A percentile compares a stretch with the other conserved stretches of the same genome.
Evolutionary conservation across 2,888 invertebrate species (phyloP).

Genomic region (Caenorhabditis becei): DNA sequence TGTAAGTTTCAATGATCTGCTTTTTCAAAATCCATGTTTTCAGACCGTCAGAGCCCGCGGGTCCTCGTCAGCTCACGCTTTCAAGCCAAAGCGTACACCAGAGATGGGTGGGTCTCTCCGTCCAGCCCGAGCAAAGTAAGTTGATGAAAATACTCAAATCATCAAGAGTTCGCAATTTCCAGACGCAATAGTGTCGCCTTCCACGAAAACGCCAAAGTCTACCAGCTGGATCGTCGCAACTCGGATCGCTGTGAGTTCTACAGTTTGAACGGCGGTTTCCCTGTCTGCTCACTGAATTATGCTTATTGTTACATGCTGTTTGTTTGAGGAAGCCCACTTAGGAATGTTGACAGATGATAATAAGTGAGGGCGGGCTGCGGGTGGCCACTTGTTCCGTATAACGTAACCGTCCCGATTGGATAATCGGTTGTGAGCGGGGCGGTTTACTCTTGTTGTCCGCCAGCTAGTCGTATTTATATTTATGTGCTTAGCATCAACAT

Average conservation of each 20-base stretch:
- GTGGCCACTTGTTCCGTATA: slow-evolving; percentile 24
- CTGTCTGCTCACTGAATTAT: background rate
- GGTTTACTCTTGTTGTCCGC: slow-evolving; percentile 13
- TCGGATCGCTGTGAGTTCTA: slow-evolving; percentile 27
- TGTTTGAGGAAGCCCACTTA: slow-evolving; percentile 45
- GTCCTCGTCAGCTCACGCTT: slow-evolving; percentile 25
- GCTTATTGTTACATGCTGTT: slow-evolving; percentile 35
- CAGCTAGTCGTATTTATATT: slow-evolving; percentile 1
- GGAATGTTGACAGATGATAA: slow-evolving; percentile 53
- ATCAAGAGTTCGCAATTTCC: background rate
- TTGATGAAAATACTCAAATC: background rate
- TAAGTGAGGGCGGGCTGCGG: slow-evolving; percentile 15
- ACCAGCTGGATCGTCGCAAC: slow-evolving; percentile 18
- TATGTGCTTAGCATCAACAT: background rate
- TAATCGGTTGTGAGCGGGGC: slow-evolving; percentile 9
- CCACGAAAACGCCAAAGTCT: slow-evolving; percentile 17
- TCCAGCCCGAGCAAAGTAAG: slow-evolving; percentile 25
- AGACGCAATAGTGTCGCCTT: slow-evolving; percentile 39
- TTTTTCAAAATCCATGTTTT: too few relatives aligned
- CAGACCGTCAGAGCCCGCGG: slow-evolving; percentile 25
- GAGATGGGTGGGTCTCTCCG: slow-evolving; percentile 47
- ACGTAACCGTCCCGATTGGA: slow-evolving; percentile 32
- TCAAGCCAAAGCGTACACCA: slow-evolving; percentile 7
- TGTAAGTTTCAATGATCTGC: slow-evolving; percentile 11
- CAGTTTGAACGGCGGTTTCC: too few relatives aligned